Evolutionary conservation across 2,797 vertebrate genomes (phyloP).

Genomic region (Poecile montanus): DNA sequence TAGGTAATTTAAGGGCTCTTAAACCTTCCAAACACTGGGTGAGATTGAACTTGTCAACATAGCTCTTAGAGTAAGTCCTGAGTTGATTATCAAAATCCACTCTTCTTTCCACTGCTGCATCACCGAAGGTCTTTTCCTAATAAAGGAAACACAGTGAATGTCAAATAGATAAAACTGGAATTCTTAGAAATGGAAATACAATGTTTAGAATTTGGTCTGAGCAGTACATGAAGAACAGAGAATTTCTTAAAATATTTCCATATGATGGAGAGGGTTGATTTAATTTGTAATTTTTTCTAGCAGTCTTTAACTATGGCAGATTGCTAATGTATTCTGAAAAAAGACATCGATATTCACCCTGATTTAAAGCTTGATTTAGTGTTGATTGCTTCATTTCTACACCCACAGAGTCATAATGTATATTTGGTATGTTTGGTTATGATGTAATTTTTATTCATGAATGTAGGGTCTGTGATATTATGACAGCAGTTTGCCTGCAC

Average conservation of each 20-base stretch:
- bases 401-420: background rate
- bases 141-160: background rate
- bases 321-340: conserved; percentile 29
- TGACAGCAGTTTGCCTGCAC: background rate
- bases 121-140: background rate
- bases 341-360: background rate
- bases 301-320: background rate
- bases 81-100: conserved; percentile 23
- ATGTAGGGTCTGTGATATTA: background rate
- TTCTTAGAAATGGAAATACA: background rate
- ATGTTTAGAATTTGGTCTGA: background rate
- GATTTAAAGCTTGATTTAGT: conserved; percentile 48
- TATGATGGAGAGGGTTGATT: background rate
- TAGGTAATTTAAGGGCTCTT: conserved; percentile 20
- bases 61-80: background rate
- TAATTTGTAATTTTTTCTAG: background rate
- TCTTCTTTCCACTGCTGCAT: background rate
- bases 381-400: conserved; percentile 27
- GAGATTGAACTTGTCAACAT: background rate
- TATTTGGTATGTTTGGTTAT: background rate
- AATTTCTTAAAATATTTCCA: background rate
- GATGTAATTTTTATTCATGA: conserved; percentile 23
- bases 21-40: conserved; percentile 1
- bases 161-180: background rate
- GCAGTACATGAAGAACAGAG: background rate